Percentiles rank a stretch among this genome's conserved stretches.
phyloP scores from a whole-genome alignment of 2,113 vertebrate genomes.

The Clinocottus analis region DNA sequence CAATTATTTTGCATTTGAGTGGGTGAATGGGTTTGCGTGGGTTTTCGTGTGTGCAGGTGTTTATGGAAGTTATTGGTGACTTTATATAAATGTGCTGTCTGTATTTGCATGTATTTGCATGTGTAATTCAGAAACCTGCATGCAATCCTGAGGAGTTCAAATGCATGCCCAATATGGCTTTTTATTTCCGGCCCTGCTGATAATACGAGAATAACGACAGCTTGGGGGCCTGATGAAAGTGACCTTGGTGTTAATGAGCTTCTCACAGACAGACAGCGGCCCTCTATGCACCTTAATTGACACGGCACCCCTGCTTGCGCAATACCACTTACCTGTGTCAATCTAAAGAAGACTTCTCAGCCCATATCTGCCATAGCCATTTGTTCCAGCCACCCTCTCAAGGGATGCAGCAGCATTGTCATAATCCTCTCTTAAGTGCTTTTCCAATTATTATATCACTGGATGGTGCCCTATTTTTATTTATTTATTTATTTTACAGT shows the following conservation, averaged over 20 bases:
- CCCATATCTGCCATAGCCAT: constrained; percentile 68
- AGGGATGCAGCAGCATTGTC: constrained; percentile 51
- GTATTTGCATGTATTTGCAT: constrained; percentile 49
- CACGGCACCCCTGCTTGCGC: constrained; percentile 60
- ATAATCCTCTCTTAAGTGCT: constrained; percentile 54
- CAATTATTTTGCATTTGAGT: constrained; percentile 24
- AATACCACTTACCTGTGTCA: constrained; percentile 80
- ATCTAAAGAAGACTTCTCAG: constrained; percentile 66
- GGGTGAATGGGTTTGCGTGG: constrained; percentile 16
- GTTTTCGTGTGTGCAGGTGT: neutral
- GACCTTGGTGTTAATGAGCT: constrained; percentile 84
- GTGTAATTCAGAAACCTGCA: constrained; percentile 15
- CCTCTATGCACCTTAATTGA: constrained; percentile 69
- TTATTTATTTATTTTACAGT: constrained; percentile 51
- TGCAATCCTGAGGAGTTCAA: constrained; percentile 39
- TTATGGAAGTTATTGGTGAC: neutral
- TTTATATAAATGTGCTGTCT: constrained; percentile 5
- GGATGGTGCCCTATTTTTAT: constrained; percentile 45
- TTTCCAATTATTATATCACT: constrained; percentile 54
- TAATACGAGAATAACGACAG: constrained; percentile 74
- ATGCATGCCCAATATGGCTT: constrained; percentile 28
- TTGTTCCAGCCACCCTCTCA: constrained; percentile 58
- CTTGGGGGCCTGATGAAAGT: constrained; percentile 79
- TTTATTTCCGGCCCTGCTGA: constrained; percentile 56
- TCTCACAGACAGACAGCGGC: constrained; percentile 67